A percentile compares a stretch with the other conserved stretches of the same genome.
Evolutionary conservation across 2,888 invertebrate genomes (phyloP).

Genomic region (Stenotaenia linearis): DNA sequence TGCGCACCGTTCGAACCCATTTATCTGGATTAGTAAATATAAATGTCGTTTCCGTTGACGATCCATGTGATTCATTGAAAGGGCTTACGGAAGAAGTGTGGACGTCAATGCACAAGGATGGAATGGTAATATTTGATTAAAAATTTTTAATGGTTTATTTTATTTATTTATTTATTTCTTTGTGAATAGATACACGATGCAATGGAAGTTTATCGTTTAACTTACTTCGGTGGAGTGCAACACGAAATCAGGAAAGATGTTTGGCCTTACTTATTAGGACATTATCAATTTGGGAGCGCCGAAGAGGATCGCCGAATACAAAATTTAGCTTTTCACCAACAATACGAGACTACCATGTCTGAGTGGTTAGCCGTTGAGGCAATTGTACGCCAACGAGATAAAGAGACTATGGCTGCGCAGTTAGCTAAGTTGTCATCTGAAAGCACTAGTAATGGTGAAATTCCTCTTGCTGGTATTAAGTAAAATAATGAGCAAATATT

Average conservation of each 20-base stretch:
- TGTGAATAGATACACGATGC: slow-evolving; percentile 43
- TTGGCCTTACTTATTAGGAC: slow-evolving; percentile 84
- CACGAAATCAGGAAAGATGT: slow-evolving; percentile 58
- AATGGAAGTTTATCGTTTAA: slow-evolving; percentile 70
- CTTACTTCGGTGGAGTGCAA: slow-evolving; percentile 81
- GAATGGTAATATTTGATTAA: slow-evolving; percentile 42
- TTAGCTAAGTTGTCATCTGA: slow-evolving; percentile 77
- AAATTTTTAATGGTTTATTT: not conserved
- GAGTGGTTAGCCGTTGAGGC: slow-evolving; percentile 94
- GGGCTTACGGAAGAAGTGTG: slow-evolving; percentile 74
- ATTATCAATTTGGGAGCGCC: slow-evolving; percentile 73
- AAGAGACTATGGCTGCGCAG: slow-evolving; percentile 75
- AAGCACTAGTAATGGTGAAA: slow-evolving; percentile 45
- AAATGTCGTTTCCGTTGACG: slow-evolving; percentile 44
- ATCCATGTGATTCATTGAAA: slow-evolving; percentile 40
- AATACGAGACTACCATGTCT: slow-evolving; percentile 85
- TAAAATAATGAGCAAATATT: not conserved
- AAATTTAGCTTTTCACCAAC: slow-evolving; percentile 62
- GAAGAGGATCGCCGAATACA: slow-evolving; percentile 60
- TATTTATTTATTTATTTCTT: not conserved
- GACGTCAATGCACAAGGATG: slow-evolving; percentile 59
- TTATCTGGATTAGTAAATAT: slow-evolving; percentile 79
- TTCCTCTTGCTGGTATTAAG: slow-evolving; percentile 43
- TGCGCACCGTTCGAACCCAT: slow-evolving; percentile 87
- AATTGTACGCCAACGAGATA: slow-evolving; percentile 74